phyloP scores from a whole-genome alignment of 2,888 invertebrate species.

The Hirtodrosophila alboralis region DNA sequence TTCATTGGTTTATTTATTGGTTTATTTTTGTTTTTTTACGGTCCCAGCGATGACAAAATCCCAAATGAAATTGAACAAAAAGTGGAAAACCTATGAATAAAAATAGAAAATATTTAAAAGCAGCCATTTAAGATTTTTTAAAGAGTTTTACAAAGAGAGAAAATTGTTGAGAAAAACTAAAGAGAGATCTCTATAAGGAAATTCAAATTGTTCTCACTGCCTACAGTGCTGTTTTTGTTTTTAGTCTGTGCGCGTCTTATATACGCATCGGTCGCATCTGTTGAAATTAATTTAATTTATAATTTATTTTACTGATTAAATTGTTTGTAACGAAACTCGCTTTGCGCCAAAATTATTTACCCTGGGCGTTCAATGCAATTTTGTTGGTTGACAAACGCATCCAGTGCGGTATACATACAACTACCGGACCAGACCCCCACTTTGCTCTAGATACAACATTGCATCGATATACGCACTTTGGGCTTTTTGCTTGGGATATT shows the following conservation, averaged over 20 bases:
- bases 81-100: conserved; percentile 45
- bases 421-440: conserved; percentile 6
- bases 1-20: conserved; percentile 60
- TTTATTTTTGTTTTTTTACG: conserved; percentile 34
- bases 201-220: conserved; percentile 25
- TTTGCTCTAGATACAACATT: conserved; percentile 6
- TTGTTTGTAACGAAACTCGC: conserved; percentile 33
- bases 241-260: conserved; percentile 49
- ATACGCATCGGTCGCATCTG: conserved; percentile 54
- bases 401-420: conserved; percentile 50
- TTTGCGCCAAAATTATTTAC: conserved; percentile 65
- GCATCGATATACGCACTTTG: conserved; percentile 13
- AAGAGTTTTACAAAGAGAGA: conserved; percentile 36
- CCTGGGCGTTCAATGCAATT: conserved; percentile 71
- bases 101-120: conserved; percentile 50
- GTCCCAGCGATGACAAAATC: conserved; percentile 51
- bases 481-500: conserved; percentile 27
- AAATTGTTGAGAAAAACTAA: conserved; percentile 13
- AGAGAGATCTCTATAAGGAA: conserved; percentile 32
- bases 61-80: conserved; percentile 35
- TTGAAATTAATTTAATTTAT: conserved; percentile 28
- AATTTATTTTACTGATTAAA: conserved; percentile 32
- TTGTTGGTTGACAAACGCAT: conserved; percentile 79
- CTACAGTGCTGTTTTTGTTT: conserved; percentile 30
- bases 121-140: conserved; percentile 1